Conservation (phyloP, 2,888 invertebrate species). For the Dermolepida albohirtum region DNA sequence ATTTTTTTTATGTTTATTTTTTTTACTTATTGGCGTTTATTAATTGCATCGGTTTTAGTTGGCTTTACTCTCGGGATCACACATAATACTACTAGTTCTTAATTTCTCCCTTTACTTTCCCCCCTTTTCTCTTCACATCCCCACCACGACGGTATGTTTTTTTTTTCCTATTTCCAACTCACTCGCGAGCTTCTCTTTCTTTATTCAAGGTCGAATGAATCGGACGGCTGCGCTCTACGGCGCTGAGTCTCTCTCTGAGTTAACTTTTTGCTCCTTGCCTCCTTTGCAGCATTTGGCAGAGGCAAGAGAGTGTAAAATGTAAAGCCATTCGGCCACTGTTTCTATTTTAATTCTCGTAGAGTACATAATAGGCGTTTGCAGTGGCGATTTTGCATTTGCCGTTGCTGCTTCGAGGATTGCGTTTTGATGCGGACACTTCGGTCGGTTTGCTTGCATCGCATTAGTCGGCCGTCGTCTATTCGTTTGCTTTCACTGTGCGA, state of each 20-base stretch:
- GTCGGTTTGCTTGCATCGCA: slow-evolving; percentile 47
- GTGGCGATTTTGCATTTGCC: slow-evolving; percentile 28
- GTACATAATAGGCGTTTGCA: background rate
- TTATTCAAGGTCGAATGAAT: slow-evolving; percentile 64
- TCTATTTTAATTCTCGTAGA: slow-evolving; percentile 57
- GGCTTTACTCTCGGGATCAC: slow-evolving; percentile 61
- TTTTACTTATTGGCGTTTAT: slow-evolving; percentile 4
- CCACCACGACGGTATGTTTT: slow-evolving; percentile 56
- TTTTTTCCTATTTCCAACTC: slow-evolving; percentile 63
- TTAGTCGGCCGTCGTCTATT: slow-evolving; percentile 54
- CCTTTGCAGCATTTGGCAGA: slow-evolving; percentile 46
- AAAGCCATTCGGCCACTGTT: slow-evolving; percentile 54
- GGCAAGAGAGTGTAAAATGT: slow-evolving; percentile 29
- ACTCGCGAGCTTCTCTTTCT: slow-evolving; percentile 62
- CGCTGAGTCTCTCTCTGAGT: slow-evolving; percentile 38
- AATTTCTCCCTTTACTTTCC: slow-evolving; percentile 68
- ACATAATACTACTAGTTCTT: slow-evolving; percentile 64
- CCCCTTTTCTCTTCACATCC: slow-evolving; percentile 63
- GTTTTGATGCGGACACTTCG: background rate
- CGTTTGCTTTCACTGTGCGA: slow-evolving; percentile 64
- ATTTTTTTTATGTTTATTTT: slow-evolving; percentile 1
- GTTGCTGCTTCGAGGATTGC: background rate
- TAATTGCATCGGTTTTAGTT: slow-evolving; percentile 48
- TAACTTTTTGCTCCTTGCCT: slow-evolving; percentile 43
- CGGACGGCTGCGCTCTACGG: slow-evolving; percentile 53